phyloP scores from a whole-genome alignment of 2,888 invertebrate species.

The Slavum lentiscoides region DNA sequence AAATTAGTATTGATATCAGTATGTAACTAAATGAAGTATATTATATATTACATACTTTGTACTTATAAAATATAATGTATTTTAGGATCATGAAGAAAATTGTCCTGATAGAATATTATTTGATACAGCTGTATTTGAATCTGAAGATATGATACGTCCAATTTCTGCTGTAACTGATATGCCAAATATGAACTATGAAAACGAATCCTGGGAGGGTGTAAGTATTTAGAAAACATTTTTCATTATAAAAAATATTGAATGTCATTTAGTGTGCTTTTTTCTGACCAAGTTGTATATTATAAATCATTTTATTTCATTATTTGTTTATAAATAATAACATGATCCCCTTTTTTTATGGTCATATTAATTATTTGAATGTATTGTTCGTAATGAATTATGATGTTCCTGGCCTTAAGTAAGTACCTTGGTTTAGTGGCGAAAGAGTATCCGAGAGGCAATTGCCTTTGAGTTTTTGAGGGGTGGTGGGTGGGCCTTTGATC shows the following conservation, averaged over 20 bases:
- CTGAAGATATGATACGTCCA: conserved; percentile 13
- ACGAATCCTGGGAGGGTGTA: conserved; percentile 35
- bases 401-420: no score
- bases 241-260: background rate
- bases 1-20: background rate
- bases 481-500: no score
- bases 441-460: no score
- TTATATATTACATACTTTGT: background rate
- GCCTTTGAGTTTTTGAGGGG: no score
- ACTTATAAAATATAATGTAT: background rate
- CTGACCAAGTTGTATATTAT: background rate
- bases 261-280: background rate
- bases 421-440: no score
- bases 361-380: no score
- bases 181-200: background rate
- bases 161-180: background rate
- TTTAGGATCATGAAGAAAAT: conserved; percentile 5
- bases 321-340: background rate
- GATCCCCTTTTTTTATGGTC: no score
- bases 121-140: background rate
- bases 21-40: background rate
- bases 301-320: background rate
- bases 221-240: background rate
- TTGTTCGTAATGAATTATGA: no score
- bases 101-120: conserved; percentile 23